Conservation (phyloP, 2,113 vertebrate species). For the Pseudopodoces humilis region DNA sequence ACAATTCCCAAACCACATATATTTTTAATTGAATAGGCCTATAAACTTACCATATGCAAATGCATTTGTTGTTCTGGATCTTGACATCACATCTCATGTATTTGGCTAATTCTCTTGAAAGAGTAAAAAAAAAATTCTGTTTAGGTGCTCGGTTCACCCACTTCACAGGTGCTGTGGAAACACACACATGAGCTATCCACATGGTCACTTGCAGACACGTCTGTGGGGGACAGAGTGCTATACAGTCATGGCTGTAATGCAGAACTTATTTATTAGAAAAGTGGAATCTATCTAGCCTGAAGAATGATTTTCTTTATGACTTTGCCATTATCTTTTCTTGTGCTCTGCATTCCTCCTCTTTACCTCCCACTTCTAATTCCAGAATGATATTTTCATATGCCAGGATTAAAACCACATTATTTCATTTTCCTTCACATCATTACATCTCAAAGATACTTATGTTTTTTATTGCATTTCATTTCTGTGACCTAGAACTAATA, state of each 20-base stretch:
- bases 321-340: not conserved
- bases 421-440: not conserved
- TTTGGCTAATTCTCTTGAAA: not conserved
- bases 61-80: not conserved
- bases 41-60: not conserved
- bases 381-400: not conserved
- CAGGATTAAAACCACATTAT: not conserved
- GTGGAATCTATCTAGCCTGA: not conserved
- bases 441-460: not conserved
- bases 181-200: not conserved
- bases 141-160: not conserved
- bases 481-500: not conserved
- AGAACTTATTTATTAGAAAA: not conserved
- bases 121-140: not conserved
- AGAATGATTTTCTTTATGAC: not conserved
- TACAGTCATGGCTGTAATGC: not conserved
- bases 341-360: not conserved
- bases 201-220: fast-evolving
- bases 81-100: not conserved
- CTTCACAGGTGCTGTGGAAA: not conserved
- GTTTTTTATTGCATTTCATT: not conserved
- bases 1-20: not conserved
- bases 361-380: not conserved
- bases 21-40: not conserved
- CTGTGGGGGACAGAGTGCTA: not conserved